Percentiles rank a stretch among this genome's conserved stretches.
These are phyloP conservation scores for Teleogryllus oceanicus DNA, from an alignment of 2,888 invertebrate species.

Conservation along the genomic window DNA sequence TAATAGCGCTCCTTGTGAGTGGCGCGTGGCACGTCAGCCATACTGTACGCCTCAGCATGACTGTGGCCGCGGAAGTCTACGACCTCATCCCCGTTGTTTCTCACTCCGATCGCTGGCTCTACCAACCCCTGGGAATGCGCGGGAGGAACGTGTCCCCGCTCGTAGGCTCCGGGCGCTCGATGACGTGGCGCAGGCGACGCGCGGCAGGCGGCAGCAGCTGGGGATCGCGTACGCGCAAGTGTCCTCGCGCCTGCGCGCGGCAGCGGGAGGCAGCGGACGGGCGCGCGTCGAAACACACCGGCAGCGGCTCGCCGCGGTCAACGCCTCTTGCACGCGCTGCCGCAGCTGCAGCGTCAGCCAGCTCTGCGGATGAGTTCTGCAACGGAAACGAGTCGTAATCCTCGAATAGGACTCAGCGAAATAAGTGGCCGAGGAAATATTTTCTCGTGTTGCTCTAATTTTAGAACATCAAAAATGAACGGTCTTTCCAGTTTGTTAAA, in stretches of 20 bases:
- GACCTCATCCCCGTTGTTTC: too few relatives aligned
- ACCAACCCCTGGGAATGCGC: neutral
- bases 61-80: too few relatives aligned
- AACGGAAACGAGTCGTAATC: too few relatives aligned
- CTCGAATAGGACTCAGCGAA: too few relatives aligned
- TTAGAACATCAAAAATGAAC: neutral
- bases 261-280: neutral
- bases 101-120: too few relatives aligned
- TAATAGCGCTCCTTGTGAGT: too few relatives aligned
- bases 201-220: neutral
- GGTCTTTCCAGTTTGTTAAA: too few relatives aligned
- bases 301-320: neutral
- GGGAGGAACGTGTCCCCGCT: neutral
- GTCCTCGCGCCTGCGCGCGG: neutral
- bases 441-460: too few relatives aligned
- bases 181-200: neutral
- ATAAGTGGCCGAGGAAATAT: too few relatives aligned
- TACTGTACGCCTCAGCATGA: too few relatives aligned
- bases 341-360: neutral
- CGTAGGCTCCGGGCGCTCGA: neutral
- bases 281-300: neutral
- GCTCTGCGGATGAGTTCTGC: neutral
- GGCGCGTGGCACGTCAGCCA: too few relatives aligned
- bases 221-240: neutral
- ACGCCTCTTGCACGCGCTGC: neutral